A percentile compares a stretch with the other conserved stretches of the same genome.
These are phyloP conservation scores for Luperina nickerlii DNA, from an alignment of 2,888 invertebrate genomes.

Conservation along the genomic window DNA sequence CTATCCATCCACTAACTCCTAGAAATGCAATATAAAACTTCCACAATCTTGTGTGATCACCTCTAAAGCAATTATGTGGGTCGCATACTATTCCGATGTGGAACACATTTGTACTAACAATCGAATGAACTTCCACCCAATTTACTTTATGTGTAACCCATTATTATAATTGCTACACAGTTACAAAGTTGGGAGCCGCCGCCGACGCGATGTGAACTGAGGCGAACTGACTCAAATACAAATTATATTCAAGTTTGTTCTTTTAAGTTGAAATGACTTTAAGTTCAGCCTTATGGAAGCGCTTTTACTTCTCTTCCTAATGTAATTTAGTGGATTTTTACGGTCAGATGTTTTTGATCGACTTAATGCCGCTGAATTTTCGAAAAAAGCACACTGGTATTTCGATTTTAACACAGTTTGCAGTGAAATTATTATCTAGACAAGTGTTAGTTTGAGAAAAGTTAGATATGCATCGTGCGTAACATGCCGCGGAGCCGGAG, in stretches of 20 bases:
- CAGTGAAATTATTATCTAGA: slow-evolving; percentile 41
- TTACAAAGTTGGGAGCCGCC: slow-evolving; percentile 76
- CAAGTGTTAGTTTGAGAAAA: slow-evolving; percentile 37
- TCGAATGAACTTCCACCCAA: slow-evolving; percentile 84
- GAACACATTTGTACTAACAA: slow-evolving; percentile 80
- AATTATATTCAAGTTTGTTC: slow-evolving; percentile 75
- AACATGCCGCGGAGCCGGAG: slow-evolving; percentile 39
- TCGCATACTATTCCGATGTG: slow-evolving; percentile 71
- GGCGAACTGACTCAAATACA: slow-evolving; percentile 73
- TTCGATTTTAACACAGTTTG: slow-evolving; percentile 12
- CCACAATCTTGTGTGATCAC: slow-evolving; percentile 60
- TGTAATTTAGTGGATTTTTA: slow-evolving; percentile 58
- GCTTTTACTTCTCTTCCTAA: slow-evolving; percentile 62
- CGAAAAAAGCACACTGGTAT: slow-evolving; percentile 16
- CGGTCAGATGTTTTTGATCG: slow-evolving; percentile 49
- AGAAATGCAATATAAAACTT: slow-evolving; percentile 49
- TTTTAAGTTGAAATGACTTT: slow-evolving; percentile 70
- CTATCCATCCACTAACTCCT: slow-evolving; percentile 11
- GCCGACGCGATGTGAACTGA: slow-evolving; percentile 74
- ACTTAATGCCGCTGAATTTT: slow-evolving; percentile 29
- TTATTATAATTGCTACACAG: slow-evolving; percentile 85
- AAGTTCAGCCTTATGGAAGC: slow-evolving; percentile 61
- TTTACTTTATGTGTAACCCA: slow-evolving; percentile 85
- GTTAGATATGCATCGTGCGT: slow-evolving; percentile 40
- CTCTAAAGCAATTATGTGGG: slow-evolving; percentile 71